Evolutionary conservation across 2,797 vertebrate genomes (phyloP), one percentile per base, ranked within the genome.

Genomic region (Adelosebastes latens): DNA sequence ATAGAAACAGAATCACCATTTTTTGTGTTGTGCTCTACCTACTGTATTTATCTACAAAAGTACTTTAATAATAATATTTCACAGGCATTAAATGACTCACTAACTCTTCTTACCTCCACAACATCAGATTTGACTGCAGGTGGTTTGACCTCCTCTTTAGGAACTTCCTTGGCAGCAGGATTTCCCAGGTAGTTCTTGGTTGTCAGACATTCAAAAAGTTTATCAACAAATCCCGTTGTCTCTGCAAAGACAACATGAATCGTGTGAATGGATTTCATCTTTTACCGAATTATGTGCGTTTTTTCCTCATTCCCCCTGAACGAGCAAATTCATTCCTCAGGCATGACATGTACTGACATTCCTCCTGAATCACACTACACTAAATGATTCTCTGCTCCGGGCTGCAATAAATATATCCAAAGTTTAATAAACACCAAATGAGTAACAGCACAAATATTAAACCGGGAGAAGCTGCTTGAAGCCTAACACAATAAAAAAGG

Each of bases 161-260:
- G 81, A 65, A 93, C 88, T 85, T 99, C 98, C 87, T 97, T 97
- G 67, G 93, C 95, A 84, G 95, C 94, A 85, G 97, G 92, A 77
- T 91, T 95, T 78, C 94, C 95, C 85, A 97, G 87, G 84, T 99
- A 99, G 94, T 97, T 97, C 94, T 99, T 99, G 55, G 97, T 99
- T 81, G 96, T 96, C 71, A 99, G 94, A 94, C 97, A 97, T 94
- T 99, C 98, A 91, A 99, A 99, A 60, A 99, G 97, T 93, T 99
- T 99, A 94, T 99, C 97, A 46, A 99, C 98, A 96, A 99, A 99
- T 77, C 96, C 97, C 69, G 97, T 96, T 24, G 99, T 99, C 95
- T 99, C 99, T 99, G 94, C 74, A 84, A 90, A 87, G 53, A 95
- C 6, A 64, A 69, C 20, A 77, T 8, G 2, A 76, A 72, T 14